Percentiles rank a stretch among this genome's conserved stretches.
phyloP scores from a whole-genome alignment of 2,797 vertebrate genomes.

The Rhynchotus rufescens region DNA sequence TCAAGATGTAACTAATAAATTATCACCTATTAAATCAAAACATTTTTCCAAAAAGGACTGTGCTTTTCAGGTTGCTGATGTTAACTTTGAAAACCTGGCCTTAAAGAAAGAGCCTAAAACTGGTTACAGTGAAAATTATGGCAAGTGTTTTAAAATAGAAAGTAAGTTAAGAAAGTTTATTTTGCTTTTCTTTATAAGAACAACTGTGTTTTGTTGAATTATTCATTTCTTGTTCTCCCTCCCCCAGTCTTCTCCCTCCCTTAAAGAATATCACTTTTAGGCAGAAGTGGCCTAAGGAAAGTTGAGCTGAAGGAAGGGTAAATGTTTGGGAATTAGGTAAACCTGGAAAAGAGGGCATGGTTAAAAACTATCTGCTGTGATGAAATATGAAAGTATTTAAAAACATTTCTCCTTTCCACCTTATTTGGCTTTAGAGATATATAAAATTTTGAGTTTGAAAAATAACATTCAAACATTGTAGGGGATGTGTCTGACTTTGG shows the following conservation, averaged over 20 bases:
- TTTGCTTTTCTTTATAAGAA: neutral
- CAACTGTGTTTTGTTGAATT: neutral
- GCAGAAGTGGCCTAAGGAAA: neutral
- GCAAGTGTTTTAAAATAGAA: neutral
- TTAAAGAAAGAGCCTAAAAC: neutral
- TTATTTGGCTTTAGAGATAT: neutral
- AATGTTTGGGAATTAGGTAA: neutral
- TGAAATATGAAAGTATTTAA: neutral
- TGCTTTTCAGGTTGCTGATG: neutral
- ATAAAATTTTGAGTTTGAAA: neutral
- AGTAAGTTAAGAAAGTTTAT: neutral
- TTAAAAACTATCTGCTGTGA: neutral
- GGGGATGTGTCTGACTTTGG: neutral
- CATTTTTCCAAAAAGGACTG: neutral
- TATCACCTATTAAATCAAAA: neutral
- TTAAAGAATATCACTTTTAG: neutral
- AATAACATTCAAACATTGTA: neutral
- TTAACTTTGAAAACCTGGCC: neutral
- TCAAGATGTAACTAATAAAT: conserved; percentile 9
- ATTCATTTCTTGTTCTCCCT: neutral
- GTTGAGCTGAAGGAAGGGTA: neutral
- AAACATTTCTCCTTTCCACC: neutral
- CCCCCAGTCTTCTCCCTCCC: neutral
- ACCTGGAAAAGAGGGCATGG: neutral
- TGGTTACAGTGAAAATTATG: neutral